These are phyloP conservation scores for Caenorhabditis drosophilae DNA, from an alignment of 2,888 invertebrate genomes.

Conservation along the genomic window DNA sequence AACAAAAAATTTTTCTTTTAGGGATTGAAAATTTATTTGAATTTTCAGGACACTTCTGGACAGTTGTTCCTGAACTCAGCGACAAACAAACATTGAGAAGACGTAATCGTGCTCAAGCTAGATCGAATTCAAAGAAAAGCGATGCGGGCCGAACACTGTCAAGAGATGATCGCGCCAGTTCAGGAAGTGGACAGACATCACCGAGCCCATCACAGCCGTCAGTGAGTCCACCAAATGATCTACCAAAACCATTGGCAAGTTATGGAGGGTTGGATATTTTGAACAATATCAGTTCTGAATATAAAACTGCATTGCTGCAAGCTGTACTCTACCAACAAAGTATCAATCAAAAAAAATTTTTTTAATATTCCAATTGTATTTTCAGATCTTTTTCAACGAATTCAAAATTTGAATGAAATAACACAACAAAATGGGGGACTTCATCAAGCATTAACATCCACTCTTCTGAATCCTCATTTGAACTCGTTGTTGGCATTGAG, in stretches of 20 bases:
- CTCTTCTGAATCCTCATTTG: constrained; percentile 28
- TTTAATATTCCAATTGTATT: no score
- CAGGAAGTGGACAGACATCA: constrained; percentile 40
- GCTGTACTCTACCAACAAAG: constrained; percentile 45
- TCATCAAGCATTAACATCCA: constrained; percentile 21
- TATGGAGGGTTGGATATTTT: constrained; percentile 25
- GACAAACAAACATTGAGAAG: constrained; percentile 62
- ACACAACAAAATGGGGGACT: constrained; percentile 13
- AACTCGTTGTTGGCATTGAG: constrained; percentile 28
- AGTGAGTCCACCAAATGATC: constrained; percentile 40
- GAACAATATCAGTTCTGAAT: constrained; percentile 20
- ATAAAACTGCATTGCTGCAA: constrained; percentile 37
- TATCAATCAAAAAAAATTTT: no score
- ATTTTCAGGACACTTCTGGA: constrained; percentile 67
- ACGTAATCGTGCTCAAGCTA: constrained; percentile 44
- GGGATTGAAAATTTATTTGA: no score
- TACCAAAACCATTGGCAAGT: constrained; percentile 44
- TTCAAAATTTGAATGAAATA: constrained; percentile 8
- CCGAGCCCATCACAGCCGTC: constrained; percentile 43
- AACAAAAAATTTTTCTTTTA: no score
- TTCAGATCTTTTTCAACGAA: constrained; percentile 1
- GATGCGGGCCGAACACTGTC: constrained; percentile 21
- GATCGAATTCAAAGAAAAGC: constrained; percentile 15
- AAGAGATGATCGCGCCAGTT: constrained; percentile 36
- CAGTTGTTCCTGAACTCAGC: constrained; percentile 64